phyloP scores from a whole-genome alignment of 2,113 vertebrate species.

The Stigmatopora nigra region DNA sequence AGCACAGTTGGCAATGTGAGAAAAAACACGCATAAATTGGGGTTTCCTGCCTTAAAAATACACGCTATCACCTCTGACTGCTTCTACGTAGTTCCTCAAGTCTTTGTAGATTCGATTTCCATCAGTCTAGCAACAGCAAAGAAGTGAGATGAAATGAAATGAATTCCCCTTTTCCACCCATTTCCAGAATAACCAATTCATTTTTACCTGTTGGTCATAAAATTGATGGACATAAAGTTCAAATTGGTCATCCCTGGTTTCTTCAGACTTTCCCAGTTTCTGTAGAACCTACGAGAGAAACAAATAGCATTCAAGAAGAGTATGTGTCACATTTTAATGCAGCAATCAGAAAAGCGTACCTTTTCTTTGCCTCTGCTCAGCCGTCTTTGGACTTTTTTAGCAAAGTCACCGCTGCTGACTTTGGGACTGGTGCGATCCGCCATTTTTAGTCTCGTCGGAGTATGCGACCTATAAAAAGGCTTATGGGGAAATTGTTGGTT shows the following conservation, averaged over 20 bases:
- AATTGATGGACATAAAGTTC: constrained; percentile 75
- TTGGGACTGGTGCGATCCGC: constrained; percentile 73
- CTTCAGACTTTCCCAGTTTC: constrained; percentile 82
- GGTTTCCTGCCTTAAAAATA: background rate
- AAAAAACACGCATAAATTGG: constrained; percentile 4
- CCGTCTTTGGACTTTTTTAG: constrained; percentile 81
- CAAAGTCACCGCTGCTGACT: constrained; percentile 73
- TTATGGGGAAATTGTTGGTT: too few relatives aligned
- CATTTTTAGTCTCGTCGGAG: constrained; percentile 61
- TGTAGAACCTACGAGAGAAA: constrained; percentile 78
- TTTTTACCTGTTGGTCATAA: constrained; percentile 82
- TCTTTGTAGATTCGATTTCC: constrained; percentile 84
- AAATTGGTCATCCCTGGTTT: constrained; percentile 87
- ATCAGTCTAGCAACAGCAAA: constrained; percentile 71
- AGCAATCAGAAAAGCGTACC: constrained; percentile 55
- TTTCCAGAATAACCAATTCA: background rate
- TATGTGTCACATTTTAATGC: background rate
- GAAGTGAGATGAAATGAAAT: background rate
- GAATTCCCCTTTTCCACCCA: too few relatives aligned
- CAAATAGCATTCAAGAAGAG: background rate
- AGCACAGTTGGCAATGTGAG: background rate
- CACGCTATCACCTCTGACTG: constrained; percentile 78
- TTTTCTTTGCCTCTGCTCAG: constrained; percentile 89
- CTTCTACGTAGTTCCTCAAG: constrained; percentile 77
- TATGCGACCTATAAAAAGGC: too few relatives aligned